Base-by-base conservation (phyloP, 2,888 invertebrate genomes). In the Andrena chrysosceles region DNA sequence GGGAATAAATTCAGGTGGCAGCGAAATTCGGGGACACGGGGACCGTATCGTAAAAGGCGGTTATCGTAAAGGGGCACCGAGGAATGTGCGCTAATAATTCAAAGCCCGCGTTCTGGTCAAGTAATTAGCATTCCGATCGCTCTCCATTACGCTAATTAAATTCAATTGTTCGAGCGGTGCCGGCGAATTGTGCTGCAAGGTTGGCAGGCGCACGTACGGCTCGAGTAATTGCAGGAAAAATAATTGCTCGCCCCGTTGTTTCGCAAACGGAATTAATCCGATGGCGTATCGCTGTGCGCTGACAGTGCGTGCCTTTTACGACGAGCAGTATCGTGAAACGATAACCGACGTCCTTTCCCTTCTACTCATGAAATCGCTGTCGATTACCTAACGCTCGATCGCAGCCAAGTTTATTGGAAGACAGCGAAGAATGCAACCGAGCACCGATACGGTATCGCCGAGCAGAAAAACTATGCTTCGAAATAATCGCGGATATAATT, bases 91-190 rank as follows among this genome's bases (percentile, higher is more conserved):
- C 71, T 69, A 72, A 79, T 82, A 82, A 79, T 76, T 81, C 85
- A 67, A 79, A 79, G 81, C 52, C 76, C 62, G 48, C 80, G 79
- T 77, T 77, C 77, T 70, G 59, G 33, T 26, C 69, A 42, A 70
- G 77, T 77, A 85, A 85, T 85, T 85, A 83, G 83, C 85, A 85
- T 85, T 80, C 85, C 73, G 83, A 77, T 80, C 74, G 77, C 31
- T 77, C 74, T 77, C 85, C 83, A 85, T 85, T 85, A 85, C 79
- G 75, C 59, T 85, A 85, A 85, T 85, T 85, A 83, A 85, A 85
- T 85, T 82, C 85, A 85, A 85, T 85, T 85, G 85, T 85, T 85
- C 83, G 16, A 71, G 62, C 64, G 63, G 71, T 62, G 23, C 10
- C 10, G 67, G 31, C 54, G 60, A 49, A 79, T 79, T 75, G 75